A percentile compares a stretch with the other conserved stretches of the same genome.
Evolutionary conservation across 2,888 invertebrate genomes (phyloP).

Genomic region (Cepaea hortensis): DNA sequence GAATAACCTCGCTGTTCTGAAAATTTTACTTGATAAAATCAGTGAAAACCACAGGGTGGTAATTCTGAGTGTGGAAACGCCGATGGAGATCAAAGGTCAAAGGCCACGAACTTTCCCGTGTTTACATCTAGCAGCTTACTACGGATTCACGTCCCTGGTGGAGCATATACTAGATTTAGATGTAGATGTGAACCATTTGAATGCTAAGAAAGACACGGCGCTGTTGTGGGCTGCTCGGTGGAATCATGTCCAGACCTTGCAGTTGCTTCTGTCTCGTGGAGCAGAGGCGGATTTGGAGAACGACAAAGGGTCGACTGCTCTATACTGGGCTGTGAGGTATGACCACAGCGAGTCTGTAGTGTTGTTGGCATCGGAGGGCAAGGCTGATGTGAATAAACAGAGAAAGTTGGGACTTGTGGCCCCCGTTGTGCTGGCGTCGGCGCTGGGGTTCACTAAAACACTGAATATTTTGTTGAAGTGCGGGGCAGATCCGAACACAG

Average conservation of each 20-base stretch:
- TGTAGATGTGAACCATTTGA: constrained; percentile 62
- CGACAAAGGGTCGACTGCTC: constrained; percentile 73
- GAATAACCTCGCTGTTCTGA: constrained; percentile 61
- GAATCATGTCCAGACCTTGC: constrained; percentile 64
- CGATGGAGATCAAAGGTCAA: constrained; percentile 70
- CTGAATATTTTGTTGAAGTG: constrained; percentile 51
- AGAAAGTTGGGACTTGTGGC: constrained; percentile 72
- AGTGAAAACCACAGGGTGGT: neutral
- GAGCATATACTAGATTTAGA: constrained; percentile 59
- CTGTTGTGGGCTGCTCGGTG: constrained; percentile 75
- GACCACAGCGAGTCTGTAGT: constrained; percentile 65
- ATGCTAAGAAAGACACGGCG: constrained; percentile 73
- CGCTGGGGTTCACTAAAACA: constrained; percentile 68
- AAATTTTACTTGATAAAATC: constrained; percentile 46
- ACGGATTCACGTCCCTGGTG: constrained; percentile 62
- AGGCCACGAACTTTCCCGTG: constrained; percentile 68
- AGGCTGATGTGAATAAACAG: constrained; percentile 67
- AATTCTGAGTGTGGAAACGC: constrained; percentile 57
- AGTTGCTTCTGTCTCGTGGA: constrained; percentile 62
- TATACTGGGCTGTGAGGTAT: constrained; percentile 75
- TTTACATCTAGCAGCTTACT: constrained; percentile 67
- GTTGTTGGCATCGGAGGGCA: constrained; percentile 63
- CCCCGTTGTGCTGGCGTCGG: constrained; percentile 72
- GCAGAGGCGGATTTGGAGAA: constrained; percentile 68
- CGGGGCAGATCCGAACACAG: constrained; percentile 66